These are phyloP conservation scores for Aphelinus atriplicis DNA, from an alignment of 1,140 invertebrate species.

Conservation along the genomic window DNA sequence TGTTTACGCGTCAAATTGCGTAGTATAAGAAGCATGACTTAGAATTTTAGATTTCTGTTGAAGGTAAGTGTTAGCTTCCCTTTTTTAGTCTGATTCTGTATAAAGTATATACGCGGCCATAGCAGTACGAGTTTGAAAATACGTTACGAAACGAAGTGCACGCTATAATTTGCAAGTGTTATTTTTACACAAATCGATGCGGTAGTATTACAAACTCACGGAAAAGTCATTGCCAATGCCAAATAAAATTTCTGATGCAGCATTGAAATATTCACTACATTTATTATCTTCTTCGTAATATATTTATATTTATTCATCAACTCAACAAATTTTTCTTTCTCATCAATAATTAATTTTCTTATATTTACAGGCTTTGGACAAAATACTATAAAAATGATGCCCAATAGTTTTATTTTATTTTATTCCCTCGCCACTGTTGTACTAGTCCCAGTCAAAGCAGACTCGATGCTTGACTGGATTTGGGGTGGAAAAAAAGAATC, in stretches of 20 bases:
- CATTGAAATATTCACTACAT: too few relatives aligned
- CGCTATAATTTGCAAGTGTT: slow-evolving; percentile 5
- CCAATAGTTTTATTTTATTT: too few relatives aligned
- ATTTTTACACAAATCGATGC: slow-evolving; percentile 21
- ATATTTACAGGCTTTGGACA: neutral
- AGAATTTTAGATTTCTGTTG: neutral
- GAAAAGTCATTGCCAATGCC: slow-evolving; percentile 26
- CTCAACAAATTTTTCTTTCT: too few relatives aligned
- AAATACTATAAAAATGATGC: neutral
- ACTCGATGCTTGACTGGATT: slow-evolving; percentile 58
- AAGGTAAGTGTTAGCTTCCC: neutral
- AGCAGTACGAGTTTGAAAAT: neutral
- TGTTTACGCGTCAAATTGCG: too few relatives aligned
- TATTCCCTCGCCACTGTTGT: neutral
- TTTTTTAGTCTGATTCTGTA: neutral
- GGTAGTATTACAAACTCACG: neutral
- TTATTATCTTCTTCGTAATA: too few relatives aligned
- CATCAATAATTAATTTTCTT: too few relatives aligned
- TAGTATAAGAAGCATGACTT: neutral
- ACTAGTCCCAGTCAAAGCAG: slow-evolving; percentile 26
- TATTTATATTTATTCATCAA: too few relatives aligned
- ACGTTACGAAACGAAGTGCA: slow-evolving; percentile 25
- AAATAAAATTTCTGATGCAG: neutral
- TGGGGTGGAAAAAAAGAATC: slow-evolving; percentile 51
- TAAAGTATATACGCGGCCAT: neutral